Evolutionary conservation across 2,113 vertebrate species (phyloP).

Genomic region (Edolisoma coerulescens): DNA sequence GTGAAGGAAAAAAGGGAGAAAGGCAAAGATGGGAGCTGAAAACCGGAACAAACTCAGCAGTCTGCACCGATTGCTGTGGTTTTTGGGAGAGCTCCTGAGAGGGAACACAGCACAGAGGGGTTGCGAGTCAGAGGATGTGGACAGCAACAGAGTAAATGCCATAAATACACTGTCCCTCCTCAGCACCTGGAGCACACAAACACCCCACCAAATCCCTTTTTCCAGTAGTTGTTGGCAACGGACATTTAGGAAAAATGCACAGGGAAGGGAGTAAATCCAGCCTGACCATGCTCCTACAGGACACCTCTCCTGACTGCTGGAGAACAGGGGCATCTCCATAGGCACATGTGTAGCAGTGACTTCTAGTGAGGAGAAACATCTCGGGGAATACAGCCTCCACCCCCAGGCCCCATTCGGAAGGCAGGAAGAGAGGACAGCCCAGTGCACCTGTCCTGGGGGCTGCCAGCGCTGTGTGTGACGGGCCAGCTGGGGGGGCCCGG

Average conservation of each 20-base stretch:
- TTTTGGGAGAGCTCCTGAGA: background rate
- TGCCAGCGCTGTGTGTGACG: background rate
- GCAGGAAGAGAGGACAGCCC: background rate
- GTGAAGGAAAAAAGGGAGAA: background rate
- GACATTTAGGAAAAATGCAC: background rate
- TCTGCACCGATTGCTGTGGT: fast-evolving
- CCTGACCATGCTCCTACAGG: background rate
- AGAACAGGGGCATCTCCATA: background rate
- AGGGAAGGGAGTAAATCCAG: background rate
- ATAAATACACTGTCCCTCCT: background rate
- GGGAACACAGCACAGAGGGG: background rate
- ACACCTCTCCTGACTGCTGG: background rate
- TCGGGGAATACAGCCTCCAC: background rate
- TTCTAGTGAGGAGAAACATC: background rate
- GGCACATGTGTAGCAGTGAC: background rate
- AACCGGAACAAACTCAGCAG: background rate
- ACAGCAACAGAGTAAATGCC: background rate
- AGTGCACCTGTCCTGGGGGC: background rate
- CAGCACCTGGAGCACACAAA: background rate
- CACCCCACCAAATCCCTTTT: background rate
- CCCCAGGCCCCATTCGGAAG: background rate
- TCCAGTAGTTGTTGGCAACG: background rate
- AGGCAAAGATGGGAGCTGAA: background rate
- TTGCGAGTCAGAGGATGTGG: background rate
- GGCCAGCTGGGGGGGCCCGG: background rate